A percentile compares a stretch with the other conserved stretches of the same genome.
Conservation (phyloP, 1,140 invertebrate species). For the Thaumatotibia leucotreta region DNA sequence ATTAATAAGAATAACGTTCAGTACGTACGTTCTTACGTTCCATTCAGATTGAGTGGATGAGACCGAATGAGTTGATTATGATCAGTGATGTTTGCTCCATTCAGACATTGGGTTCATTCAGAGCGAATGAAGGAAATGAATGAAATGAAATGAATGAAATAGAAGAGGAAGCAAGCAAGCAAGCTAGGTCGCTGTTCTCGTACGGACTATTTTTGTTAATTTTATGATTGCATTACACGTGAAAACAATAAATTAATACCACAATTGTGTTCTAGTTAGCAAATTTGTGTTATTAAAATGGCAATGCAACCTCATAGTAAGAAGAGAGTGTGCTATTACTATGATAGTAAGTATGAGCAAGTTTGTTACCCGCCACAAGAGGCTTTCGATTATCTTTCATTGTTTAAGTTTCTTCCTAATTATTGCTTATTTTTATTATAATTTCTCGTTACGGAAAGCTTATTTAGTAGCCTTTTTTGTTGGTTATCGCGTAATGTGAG, state of each 20-base stretch:
- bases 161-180: not conserved
- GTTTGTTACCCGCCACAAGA: slow-evolving; percentile 58
- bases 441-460: not conserved
- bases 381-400: not conserved
- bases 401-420: not conserved
- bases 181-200: not conserved
- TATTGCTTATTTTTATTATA: not conserved
- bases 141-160: not conserved
- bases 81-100: not conserved
- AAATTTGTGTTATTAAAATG: slow-evolving; percentile 62
- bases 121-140: not conserved
- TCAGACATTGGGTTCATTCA: not conserved
- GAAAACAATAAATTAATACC: not conserved
- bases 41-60: no score
- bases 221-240: not conserved
- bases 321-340: slow-evolving; percentile 98
- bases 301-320: slow-evolving; percentile 89
- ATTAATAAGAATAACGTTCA: no score
- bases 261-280: not conserved
- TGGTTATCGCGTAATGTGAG: not conserved
- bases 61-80: not conserved
- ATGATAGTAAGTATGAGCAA: slow-evolving; percentile 93
- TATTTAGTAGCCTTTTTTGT: not conserved
- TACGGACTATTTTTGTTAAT: not conserved
- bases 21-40: no score